Percentiles rank a stretch among this genome's conserved stretches.
Evolutionary conservation across 2,888 invertebrate species (phyloP).

Genomic region (Proisotoma minuta): DNA sequence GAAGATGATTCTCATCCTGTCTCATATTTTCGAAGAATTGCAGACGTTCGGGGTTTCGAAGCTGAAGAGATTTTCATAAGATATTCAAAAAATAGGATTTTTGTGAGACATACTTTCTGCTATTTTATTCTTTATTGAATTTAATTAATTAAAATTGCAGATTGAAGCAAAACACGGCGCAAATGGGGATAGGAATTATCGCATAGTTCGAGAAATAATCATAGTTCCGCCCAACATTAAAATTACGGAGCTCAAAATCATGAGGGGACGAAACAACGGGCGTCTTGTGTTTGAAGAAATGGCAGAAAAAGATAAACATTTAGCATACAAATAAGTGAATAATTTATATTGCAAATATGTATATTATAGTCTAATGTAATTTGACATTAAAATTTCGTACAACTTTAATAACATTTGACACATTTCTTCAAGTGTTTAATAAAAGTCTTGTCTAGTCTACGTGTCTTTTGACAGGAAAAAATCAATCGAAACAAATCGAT

Average conservation of each 20-base stretch:
- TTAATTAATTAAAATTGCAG: background rate
- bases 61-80: constrained; percentile 1
- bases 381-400: too few species aligned
- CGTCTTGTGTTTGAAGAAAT: constrained; percentile 6
- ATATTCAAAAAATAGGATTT: background rate
- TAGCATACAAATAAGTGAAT: too few species aligned
- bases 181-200: background rate
- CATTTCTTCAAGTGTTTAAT: too few species aligned
- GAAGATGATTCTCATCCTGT: background rate
- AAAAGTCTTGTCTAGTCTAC: too few species aligned
- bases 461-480: too few species aligned
- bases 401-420: too few species aligned
- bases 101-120: background rate
- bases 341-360: too few species aligned
- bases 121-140: background rate
- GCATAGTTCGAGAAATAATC: constrained; percentile 8
- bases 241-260: constrained; percentile 1
- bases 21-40: constrained; percentile 2
- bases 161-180: background rate
- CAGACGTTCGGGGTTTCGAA: background rate
- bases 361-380: too few species aligned
- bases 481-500: too few species aligned
- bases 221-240: background rate
- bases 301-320: too few species aligned
- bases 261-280: constrained; percentile 6